phyloP scores from a whole-genome alignment of 2,113 vertebrate genomes.

The Oxyura jamaicensis region DNA sequence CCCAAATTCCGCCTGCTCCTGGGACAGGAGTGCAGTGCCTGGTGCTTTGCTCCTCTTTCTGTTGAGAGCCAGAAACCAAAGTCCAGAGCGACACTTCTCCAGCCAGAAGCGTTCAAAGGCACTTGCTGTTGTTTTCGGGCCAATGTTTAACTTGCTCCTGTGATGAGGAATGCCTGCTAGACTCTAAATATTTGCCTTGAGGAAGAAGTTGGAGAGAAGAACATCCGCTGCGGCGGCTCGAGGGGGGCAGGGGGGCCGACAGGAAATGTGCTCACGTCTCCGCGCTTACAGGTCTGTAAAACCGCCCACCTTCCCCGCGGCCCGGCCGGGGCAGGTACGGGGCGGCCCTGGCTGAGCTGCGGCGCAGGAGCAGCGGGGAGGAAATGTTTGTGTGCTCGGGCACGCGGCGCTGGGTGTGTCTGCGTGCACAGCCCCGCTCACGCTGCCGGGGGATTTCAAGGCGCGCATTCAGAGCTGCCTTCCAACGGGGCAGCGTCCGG shows the following conservation, averaged over 20 bases:
- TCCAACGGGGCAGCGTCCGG: background rate
- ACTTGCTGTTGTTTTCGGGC: slow-evolving; percentile 44
- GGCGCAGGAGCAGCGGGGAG: background rate
- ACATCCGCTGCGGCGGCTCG: background rate
- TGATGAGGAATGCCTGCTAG: background rate
- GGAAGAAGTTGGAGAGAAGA: slow-evolving; percentile 10
- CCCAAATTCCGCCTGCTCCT: background rate
- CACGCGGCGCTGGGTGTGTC: background rate
- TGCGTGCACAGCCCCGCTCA: background rate
- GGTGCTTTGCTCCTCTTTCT: background rate
- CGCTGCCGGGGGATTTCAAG: slow-evolving; percentile 28
- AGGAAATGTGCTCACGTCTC: background rate
- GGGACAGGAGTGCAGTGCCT: background rate
- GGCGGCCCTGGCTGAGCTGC: background rate
- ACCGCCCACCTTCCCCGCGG: background rate
- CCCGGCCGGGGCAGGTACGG: background rate
- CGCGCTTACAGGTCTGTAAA: background rate
- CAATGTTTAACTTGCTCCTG: slow-evolving; percentile 64
- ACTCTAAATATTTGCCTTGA: slow-evolving; percentile 30
- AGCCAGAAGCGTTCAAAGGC: slow-evolving; percentile 34
- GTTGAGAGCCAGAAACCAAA: slow-evolving; percentile 58
- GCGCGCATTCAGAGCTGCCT: background rate
- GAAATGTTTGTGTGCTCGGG: slow-evolving; percentile 54
- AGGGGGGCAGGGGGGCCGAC: background rate
- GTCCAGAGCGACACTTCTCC: background rate